These are phyloP conservation scores for Chrysolina haemoptera DNA, from an alignment of 2,888 invertebrate species.

Conservation along the genomic window DNA sequence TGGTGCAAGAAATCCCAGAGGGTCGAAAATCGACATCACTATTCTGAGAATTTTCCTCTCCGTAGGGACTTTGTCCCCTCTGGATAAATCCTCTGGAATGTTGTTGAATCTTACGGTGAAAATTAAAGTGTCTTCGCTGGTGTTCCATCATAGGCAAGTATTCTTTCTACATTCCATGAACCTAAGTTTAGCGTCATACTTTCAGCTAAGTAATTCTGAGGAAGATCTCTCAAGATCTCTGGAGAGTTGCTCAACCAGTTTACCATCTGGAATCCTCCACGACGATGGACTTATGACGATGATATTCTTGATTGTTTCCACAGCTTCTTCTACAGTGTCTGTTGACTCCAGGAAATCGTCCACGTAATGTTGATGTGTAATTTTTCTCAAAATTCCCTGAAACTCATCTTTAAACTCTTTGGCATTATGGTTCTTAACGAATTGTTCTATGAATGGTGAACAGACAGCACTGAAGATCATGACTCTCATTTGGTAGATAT, in stretches of 20 bases:
- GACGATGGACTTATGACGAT: slow-evolving; percentile 15
- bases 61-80: too few relatives aligned
- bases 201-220: not conserved
- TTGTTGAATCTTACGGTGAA: too few relatives aligned
- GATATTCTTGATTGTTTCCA: not conserved
- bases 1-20: not conserved
- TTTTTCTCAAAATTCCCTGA: not conserved
- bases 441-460: not conserved
- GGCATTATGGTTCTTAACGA: not conserved
- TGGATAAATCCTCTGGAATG: not conserved
- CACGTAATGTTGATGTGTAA: not conserved
- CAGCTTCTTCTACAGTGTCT: not conserved
- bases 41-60: too few relatives aligned
- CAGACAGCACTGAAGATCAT: not conserved
- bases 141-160: not conserved
- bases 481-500: too few relatives aligned
- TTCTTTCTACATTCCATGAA: not conserved
- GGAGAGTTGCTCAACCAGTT: slow-evolving; percentile 12
- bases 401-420: too few relatives aligned
- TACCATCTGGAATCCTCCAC: slow-evolving; percentile 6
- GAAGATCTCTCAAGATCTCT: not conserved
- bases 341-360: not conserved
- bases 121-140: not conserved
- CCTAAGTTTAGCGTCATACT: not conserved
- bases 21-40: too few relatives aligned